Evolutionary conservation across 2,797 vertebrate genomes (phyloP).

Genomic region (Notamacropus eugenii): DNA sequence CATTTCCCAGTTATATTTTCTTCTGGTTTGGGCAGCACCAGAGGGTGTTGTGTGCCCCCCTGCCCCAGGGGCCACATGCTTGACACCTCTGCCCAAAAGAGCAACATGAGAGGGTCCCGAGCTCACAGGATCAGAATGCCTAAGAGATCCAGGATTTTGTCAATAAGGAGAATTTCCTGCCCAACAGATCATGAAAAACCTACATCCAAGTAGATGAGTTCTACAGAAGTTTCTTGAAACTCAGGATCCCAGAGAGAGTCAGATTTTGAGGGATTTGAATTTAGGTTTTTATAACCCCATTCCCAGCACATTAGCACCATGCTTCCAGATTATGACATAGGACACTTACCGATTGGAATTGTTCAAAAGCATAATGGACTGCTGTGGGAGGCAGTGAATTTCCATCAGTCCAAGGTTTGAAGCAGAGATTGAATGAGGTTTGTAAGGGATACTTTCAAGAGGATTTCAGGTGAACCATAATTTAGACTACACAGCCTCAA

Average conservation of each 20-base stretch:
- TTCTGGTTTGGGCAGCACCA: not conserved
- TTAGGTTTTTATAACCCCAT: not conserved
- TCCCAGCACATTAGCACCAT: not conserved
- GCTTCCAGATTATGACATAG: not conserved
- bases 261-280: not conserved
- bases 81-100: not conserved
- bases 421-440: not conserved
- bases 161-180: not conserved
- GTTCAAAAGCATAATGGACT: not conserved
- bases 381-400: not conserved
- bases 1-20: not conserved
- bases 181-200: not conserved
- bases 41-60: not conserved
- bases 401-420: not conserved
- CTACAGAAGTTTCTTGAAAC: not conserved
- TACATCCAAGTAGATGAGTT: not conserved
- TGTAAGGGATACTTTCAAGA: not conserved
- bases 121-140: not conserved
- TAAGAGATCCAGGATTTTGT: not conserved
- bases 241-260: not conserved
- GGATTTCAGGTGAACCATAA: not conserved
- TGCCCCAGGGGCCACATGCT: not conserved
- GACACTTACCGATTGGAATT: not conserved
- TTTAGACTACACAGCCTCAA: not conserved
- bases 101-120: not conserved